Percentiles rank a stretch among this genome's conserved stretches.
Conservation (phyloP, 1,140 invertebrate genomes). For the Aphaenogaster floridana region DNA sequence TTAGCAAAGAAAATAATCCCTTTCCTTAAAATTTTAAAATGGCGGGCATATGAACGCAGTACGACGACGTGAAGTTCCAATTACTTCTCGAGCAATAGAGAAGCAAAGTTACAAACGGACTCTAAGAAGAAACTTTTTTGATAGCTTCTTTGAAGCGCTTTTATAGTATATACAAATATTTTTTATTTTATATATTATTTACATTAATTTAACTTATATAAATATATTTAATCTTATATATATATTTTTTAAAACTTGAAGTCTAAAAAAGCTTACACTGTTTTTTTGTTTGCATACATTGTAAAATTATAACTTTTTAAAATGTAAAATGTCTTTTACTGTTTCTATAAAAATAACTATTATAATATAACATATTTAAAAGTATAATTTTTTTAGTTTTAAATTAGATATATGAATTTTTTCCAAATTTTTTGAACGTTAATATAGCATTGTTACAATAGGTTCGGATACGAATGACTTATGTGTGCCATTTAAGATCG, state of each 20-base stretch:
- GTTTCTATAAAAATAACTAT: neutral
- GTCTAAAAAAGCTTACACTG: neutral
- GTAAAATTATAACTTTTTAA: neutral
- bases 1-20: neutral
- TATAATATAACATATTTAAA: neutral
- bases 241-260: neutral
- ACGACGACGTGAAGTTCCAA: neutral
- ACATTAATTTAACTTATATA: neutral
- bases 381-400: neutral
- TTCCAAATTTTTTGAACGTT: neutral
- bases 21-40: neutral
- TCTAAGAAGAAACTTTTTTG: neutral
- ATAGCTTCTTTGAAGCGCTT: neutral
- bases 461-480: neutral
- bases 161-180: neutral
- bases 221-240: neutral
- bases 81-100: neutral
- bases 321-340: neutral
- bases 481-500: too few relatives aligned
- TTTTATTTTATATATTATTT: neutral
- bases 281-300: neutral
- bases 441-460: neutral
- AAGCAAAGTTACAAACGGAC: conserved; percentile 1
- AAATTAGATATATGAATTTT: neutral
- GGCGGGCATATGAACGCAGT: neutral